These are phyloP conservation scores for Oryctes rhinoceros DNA, from an alignment of 1,140 invertebrate species.

Conservation along the genomic window DNA sequence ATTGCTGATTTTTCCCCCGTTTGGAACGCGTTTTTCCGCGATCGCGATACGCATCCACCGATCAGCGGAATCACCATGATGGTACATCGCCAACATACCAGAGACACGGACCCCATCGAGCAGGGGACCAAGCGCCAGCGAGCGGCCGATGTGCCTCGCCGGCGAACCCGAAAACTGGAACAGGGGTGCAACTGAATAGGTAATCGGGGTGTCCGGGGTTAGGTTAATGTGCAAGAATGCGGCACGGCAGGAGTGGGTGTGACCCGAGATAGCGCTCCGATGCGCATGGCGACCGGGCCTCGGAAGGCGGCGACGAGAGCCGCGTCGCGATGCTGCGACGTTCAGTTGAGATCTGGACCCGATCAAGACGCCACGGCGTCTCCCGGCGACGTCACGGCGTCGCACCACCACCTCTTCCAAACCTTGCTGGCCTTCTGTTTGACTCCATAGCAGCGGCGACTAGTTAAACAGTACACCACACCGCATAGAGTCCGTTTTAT, in stretches of 20 bases:
- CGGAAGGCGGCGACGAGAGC: conserved; percentile 52
- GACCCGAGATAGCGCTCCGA: conserved; percentile 47
- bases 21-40: too few relatives aligned
- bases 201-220: conserved; percentile 58
- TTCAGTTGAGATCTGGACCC: conserved; percentile 60
- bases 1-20: too few relatives aligned
- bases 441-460: neutral
- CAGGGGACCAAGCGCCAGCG: too few relatives aligned
- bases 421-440: neutral
- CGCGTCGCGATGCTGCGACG: conserved; percentile 56
- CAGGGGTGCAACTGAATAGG: conserved; percentile 52
- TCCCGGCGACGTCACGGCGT: conserved; percentile 36
- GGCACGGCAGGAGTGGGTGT: conserved; percentile 50
- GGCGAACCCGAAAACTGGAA: conserved; percentile 48
- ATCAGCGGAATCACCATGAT: too few relatives aligned
- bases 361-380: conserved; percentile 54
- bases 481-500: too few relatives aligned
- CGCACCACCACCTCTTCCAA: neutral
- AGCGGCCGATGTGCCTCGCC: neutral
- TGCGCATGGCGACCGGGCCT: conserved; percentile 51
- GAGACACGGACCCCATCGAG: too few relatives aligned
- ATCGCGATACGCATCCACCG: too few relatives aligned
- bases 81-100: too few relatives aligned
- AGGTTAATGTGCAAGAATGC: conserved; percentile 59
- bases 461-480: too few relatives aligned